These are phyloP conservation scores for Sinocyclocheilus grahami DNA, from an alignment of 2,113 vertebrate species.

Conservation along the genomic window DNA sequence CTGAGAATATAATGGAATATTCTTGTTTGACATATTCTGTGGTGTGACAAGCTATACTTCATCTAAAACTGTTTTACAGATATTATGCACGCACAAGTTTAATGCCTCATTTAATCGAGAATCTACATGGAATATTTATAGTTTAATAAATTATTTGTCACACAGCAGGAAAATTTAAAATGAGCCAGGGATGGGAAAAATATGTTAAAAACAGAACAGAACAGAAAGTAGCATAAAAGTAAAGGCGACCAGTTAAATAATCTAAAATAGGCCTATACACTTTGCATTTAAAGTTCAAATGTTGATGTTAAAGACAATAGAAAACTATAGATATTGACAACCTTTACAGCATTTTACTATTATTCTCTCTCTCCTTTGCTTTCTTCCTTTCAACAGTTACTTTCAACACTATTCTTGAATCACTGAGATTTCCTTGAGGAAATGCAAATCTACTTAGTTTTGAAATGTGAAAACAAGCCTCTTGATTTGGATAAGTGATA, in stretches of 20 bases:
- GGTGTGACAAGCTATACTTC: neutral
- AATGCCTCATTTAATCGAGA: neutral
- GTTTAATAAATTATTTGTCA: neutral
- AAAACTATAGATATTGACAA: neutral
- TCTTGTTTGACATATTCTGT: neutral
- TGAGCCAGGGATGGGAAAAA: neutral
- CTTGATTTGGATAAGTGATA: conserved; percentile 18
- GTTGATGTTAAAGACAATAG: neutral
- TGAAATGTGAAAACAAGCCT: conserved; percentile 15
- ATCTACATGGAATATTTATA: neutral
- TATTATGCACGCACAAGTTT: neutral
- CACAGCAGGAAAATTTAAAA: neutral
- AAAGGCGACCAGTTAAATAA: neutral
- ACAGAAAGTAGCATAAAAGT: neutral
- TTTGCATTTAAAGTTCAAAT: neutral
- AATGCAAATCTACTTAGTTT: neutral
- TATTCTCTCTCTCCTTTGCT: neutral
- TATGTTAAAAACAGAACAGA: neutral
- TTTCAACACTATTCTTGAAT: neutral
- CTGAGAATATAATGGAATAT: neutral
- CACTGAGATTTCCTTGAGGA: neutral
- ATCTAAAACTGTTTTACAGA: neutral
- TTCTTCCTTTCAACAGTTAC: neutral
- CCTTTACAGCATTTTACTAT: neutral
- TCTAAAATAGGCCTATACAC: neutral